Evolutionary conservation across 2,888 invertebrate genomes (phyloP).

Genomic region (Margaritifera margaritifera): DNA sequence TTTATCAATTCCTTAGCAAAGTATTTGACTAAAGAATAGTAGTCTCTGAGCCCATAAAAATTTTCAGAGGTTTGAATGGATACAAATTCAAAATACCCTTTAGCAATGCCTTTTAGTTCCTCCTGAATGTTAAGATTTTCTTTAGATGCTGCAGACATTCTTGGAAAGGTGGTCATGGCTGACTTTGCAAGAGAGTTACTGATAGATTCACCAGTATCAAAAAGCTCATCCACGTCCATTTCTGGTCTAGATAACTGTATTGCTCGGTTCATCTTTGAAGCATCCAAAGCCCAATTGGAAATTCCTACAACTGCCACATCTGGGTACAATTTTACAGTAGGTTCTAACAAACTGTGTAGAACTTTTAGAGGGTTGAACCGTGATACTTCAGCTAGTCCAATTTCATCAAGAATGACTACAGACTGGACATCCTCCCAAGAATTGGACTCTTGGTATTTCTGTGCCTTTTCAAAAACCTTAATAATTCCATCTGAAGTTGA

Average conservation of each 20-base stretch:
- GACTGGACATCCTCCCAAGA: conserved; percentile 38
- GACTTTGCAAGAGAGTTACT: conserved; percentile 28
- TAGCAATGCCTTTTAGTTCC: conserved; percentile 22
- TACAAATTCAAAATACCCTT: conserved; percentile 19
- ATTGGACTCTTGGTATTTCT: conserved; percentile 42
- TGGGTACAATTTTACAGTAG: conserved; percentile 31
- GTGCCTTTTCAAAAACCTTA: conserved; percentile 55
- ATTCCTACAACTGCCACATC: conserved; percentile 59
- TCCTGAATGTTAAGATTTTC: background rate
- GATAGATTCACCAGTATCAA: conserved; percentile 47
- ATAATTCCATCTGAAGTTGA: conserved; percentile 58
- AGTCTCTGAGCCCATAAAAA: conserved; percentile 48
- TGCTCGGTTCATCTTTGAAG: conserved; percentile 64
- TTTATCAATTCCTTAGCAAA: conserved; percentile 5
- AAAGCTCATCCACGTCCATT: conserved; percentile 48
- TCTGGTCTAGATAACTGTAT: conserved; percentile 56
- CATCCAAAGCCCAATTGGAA: conserved; percentile 60
- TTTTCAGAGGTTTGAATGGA: conserved; percentile 26
- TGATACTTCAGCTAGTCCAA: conserved; percentile 59
- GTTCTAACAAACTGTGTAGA: conserved; percentile 54
- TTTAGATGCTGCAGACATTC: no score
- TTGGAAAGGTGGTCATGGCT: background rate
- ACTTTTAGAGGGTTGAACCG: conserved; percentile 59
- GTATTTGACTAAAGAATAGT: conserved; percentile 37
- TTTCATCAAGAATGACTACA: conserved; percentile 60